These are phyloP conservation scores for Eudyptes chrysolophus DNA, from an alignment of 2,113 vertebrate genomes.

Conservation along the genomic window DNA sequence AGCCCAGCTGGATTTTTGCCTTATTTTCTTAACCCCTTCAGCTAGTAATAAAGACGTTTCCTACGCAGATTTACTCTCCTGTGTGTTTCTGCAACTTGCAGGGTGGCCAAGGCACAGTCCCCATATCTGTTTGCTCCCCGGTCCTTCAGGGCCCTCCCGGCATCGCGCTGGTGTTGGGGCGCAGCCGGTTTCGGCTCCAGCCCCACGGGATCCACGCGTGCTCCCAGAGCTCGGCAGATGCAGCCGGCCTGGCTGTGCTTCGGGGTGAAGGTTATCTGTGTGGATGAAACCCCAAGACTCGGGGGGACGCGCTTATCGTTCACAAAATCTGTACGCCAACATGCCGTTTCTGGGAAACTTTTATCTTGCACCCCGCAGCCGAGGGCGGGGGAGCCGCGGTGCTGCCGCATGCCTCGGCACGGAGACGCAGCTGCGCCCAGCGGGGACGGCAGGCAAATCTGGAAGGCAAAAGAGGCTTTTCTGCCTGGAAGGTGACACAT, in stretches of 20 bases:
- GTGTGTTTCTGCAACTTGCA: not conserved
- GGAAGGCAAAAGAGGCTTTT: not conserved
- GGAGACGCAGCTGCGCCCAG: not conserved
- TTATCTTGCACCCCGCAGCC: not conserved
- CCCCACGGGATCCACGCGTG: rapidly evolving
- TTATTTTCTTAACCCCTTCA: not conserved
- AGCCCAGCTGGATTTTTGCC: not conserved
- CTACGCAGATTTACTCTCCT: not conserved
- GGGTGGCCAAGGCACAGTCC: not conserved
- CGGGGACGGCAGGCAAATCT: rapidly evolving
- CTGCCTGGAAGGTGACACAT: not conserved
- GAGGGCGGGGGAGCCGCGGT: rapidly evolving
- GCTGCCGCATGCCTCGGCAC: rapidly evolving
- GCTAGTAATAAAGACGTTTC: not conserved
- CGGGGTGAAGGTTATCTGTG: not conserved
- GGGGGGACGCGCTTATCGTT: not conserved
- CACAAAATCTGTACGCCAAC: not conserved
- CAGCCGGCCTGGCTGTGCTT: rapidly evolving
- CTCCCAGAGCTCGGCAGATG: not conserved
- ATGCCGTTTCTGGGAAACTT: not conserved
- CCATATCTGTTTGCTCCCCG: not conserved
- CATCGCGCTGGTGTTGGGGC: rapidly evolving
- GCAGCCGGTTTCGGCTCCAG: not conserved
- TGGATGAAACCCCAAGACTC: not conserved
- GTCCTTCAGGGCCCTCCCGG: not conserved